phyloP scores from a whole-genome alignment of 2,113 vertebrate species.

The Hippocampus comes region DNA sequence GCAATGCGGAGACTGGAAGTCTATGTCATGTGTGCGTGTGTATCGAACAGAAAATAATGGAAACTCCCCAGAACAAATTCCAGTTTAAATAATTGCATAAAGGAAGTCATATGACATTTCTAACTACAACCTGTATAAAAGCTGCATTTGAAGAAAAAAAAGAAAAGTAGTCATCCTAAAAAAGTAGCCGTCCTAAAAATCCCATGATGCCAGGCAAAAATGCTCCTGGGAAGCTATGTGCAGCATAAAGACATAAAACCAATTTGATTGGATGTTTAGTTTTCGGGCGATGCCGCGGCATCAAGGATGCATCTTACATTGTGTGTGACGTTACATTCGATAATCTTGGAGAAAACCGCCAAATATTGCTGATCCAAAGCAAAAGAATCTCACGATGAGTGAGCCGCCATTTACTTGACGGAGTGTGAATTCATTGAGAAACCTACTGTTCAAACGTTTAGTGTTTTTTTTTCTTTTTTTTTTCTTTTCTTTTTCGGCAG shows the following conservation, averaged over 20 bases:
- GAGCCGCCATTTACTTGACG: background rate
- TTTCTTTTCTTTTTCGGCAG: background rate
- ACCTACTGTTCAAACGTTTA: conserved; percentile 1
- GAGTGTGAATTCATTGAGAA: background rate
- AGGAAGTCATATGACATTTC: too few relatives aligned
- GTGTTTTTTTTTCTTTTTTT: background rate
- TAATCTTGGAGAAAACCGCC: background rate
- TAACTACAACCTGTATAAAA: too few relatives aligned
- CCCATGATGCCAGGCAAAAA: too few relatives aligned
- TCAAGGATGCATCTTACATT: conserved; percentile 47
- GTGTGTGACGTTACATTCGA: conserved; percentile 19
- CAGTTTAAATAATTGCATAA: too few relatives aligned
- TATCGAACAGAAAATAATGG: too few relatives aligned
- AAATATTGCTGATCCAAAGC: background rate
- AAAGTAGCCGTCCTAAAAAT: too few relatives aligned
- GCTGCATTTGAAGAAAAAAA: too few relatives aligned
- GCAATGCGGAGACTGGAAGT: background rate
- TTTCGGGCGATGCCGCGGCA: conserved; percentile 59
- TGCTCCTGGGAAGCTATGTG: conserved; percentile 15
- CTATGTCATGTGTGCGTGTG: background rate
- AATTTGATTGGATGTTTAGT: conserved; percentile 33
- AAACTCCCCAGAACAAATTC: too few relatives aligned
- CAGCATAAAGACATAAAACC: conserved; percentile 41
- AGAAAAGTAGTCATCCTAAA: too few relatives aligned
- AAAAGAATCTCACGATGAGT: too few relatives aligned